Evolutionary conservation across 2,113 vertebrate species (phyloP), one percentile per base, ranked within the genome.

Genomic region (Cacatua alba): DNA sequence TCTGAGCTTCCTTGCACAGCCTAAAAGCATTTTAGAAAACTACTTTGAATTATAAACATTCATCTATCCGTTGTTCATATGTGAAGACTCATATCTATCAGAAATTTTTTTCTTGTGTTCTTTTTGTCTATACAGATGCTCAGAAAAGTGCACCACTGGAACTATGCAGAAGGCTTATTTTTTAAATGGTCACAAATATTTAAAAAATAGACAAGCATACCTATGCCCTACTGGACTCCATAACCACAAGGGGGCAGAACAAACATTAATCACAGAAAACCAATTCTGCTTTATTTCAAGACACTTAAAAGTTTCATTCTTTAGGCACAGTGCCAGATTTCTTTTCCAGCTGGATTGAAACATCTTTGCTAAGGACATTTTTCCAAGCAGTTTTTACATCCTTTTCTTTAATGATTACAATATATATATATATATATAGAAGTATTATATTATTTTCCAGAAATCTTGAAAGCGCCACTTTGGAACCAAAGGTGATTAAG

Each of bases 191-290:
- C 23, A 41, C 3, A 23, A 75, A 29, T 85, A 69, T 51, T 72
- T 82, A 5, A 33, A 92, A 72, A 28, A 35, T 13, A 33, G 37
- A 8, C 17, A 62, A 26, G 26, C n/a, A 39, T 48, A 43, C 26
- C 37, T 88, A 11, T 86, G 9, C 68, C 92, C 82, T 92, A 44
- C 48, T 33, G 88, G 85, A 78, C 26, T 94, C 43, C 65, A 64
- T 44, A 51, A 88, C 94, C 96, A 96, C 95, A 94, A 97, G 96
- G 91, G 94, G 94, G 95, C 96, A 96, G 93, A 97, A 89, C 46
- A 94, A 92, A 96, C 80, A 77, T 87, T 92, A 94, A 95, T 93
- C 76, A 93, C 60, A 68, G 80, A 82, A 86, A 85, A 55, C 17
- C 43, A 86, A 48, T 44, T 63, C 46, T 82, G 23, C 39, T 78